Conservation (phyloP, 64 coral and sea anemone species). For the Hydrozoanthus tunicans region DNA sequence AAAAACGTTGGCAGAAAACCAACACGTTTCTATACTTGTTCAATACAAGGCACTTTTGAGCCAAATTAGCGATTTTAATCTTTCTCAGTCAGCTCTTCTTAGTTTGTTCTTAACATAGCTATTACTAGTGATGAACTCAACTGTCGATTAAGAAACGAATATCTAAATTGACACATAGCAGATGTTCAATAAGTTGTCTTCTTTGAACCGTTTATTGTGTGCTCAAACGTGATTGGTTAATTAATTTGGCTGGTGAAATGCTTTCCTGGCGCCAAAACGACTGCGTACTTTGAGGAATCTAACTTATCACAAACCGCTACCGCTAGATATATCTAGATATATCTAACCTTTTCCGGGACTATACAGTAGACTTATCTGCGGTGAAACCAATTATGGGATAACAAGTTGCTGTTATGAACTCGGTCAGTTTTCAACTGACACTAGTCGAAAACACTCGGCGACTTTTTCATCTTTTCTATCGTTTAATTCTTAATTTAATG, state of each 20-base stretch:
- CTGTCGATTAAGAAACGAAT: neutral
- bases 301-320: constrained; percentile 1
- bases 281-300: neutral
- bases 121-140: neutral
- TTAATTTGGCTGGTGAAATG: constrained; percentile 4
- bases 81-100: too few relatives aligned
- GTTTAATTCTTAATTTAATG: too few relatives aligned
- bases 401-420: too few relatives aligned
- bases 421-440: too few relatives aligned
- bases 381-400: neutral
- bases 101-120: neutral
- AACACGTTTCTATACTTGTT: too few relatives aligned
- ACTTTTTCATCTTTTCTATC: too few relatives aligned
- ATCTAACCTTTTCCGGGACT: neutral
- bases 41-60: too few relatives aligned
- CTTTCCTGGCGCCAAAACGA: constrained; percentile 9
- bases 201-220: neutral
- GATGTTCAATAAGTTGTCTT: neutral
- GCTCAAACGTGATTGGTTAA: neutral
- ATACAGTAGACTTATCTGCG: neutral
- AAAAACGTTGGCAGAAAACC: too few relatives aligned
- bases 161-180: neutral
- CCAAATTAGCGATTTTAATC: too few relatives aligned
- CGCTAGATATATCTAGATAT: constrained; percentile 7
- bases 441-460: too few relatives aligned